phyloP scores from a whole-genome alignment of 2,888 invertebrate genomes.

The Sinelater perroti region DNA sequence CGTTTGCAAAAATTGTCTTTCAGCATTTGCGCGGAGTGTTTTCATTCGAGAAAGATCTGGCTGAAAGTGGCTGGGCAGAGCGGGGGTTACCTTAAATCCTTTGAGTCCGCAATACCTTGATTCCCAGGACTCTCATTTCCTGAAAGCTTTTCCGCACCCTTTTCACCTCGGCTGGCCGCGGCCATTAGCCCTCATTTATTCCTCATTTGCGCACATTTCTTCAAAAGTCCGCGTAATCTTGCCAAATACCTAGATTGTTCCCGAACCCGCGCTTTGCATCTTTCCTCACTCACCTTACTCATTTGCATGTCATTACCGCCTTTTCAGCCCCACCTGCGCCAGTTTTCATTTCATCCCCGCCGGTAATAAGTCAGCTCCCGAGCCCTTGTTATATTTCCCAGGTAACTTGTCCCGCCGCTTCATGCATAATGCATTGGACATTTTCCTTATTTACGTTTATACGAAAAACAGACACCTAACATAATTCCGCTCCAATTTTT shows the following conservation, averaged over 20 bases:
- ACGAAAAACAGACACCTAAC: slow-evolving; percentile 57
- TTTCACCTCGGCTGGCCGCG: slow-evolving; percentile 46
- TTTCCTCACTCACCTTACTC: slow-evolving; percentile 44
- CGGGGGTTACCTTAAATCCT: slow-evolving; percentile 38
- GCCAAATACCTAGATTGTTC: slow-evolving; percentile 46
- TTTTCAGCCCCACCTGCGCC: slow-evolving; percentile 50
- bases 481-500: slow-evolving; percentile 55
- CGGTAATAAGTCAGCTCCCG: slow-evolving; percentile 53
- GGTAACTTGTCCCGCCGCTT: slow-evolving; percentile 54
- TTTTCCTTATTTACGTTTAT: slow-evolving; percentile 60
- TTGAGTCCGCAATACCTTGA: slow-evolving; percentile 44
- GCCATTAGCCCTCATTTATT: slow-evolving; percentile 51
- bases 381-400: slow-evolving; percentile 51
- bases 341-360: slow-evolving; percentile 50
- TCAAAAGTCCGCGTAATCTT: slow-evolving; percentile 47
- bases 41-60: neutral
- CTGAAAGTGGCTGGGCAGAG: neutral
- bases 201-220: slow-evolving; percentile 50
- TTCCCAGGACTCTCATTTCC: slow-evolving; percentile 47
- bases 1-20: neutral
- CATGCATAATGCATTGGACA: slow-evolving; percentile 61
- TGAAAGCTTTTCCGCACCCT: slow-evolving; percentile 44
- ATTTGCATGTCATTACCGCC: slow-evolving; percentile 54
- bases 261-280: slow-evolving; percentile 39
- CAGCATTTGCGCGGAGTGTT: neutral